Evolutionary conservation across 2,113 vertebrate genomes (phyloP).

Genomic region (Sprattus sprattus): DNA sequence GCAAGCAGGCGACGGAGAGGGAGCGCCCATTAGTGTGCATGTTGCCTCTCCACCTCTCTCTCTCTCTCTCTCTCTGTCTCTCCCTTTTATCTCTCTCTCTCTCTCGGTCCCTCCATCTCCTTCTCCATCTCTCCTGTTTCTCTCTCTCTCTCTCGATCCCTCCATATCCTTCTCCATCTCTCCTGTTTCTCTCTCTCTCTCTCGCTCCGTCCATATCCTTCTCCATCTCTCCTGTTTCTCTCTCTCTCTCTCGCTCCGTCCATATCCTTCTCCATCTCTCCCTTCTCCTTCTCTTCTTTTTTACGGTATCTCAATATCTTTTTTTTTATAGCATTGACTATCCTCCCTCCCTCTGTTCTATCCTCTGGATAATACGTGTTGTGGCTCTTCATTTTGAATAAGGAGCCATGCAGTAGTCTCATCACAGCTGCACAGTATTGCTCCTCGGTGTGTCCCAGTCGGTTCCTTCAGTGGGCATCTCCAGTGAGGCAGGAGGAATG

Average conservation of each 20-base stretch:
- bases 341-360: neutral
- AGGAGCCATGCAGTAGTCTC: neutral
- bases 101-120: neutral
- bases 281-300: neutral
- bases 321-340: too few species aligned
- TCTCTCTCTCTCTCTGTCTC: neutral
- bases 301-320: too few species aligned
- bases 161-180: too few species aligned
- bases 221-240: neutral
- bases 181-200: too few species aligned
- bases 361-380: neutral
- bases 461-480: neutral
- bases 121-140: neutral
- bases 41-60: neutral
- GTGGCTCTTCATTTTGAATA: constrained; percentile 6
- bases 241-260: neutral
- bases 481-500: neutral
- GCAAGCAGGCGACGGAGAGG: neutral
- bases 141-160: neutral
- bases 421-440: neutral
- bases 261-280: too few species aligned
- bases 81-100: neutral
- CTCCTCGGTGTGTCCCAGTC: neutral
- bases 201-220: too few species aligned
- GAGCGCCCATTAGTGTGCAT: neutral